Conservation (phyloP, 2,113 vertebrate species). For the Gavia stellata region DNA sequence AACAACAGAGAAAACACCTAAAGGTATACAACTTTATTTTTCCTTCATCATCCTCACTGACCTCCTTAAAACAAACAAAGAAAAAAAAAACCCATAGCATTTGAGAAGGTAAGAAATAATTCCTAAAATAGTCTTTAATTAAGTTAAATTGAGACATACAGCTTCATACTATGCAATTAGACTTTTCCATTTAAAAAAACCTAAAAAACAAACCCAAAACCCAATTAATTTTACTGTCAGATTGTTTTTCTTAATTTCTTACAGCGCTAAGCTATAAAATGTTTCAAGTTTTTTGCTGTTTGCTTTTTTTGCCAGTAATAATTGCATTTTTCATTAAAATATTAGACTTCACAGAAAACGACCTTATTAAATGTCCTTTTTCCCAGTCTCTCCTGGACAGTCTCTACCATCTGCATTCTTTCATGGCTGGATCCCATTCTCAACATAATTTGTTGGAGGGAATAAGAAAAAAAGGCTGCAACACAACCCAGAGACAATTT, state of each 20-base stretch:
- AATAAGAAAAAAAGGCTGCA: not conserved
- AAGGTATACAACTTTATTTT: not conserved
- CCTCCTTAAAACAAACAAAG: not conserved
- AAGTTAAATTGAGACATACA: not conserved
- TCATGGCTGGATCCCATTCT: not conserved
- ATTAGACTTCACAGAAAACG: not conserved
- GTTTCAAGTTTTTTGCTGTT: not conserved
- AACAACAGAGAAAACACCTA: not conserved
- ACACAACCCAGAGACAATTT: slow-evolving; percentile 63
- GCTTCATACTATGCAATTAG: not conserved
- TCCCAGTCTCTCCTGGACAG: not conserved
- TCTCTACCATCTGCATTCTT: not conserved
- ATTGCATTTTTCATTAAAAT: not conserved
- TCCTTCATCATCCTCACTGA: not conserved
- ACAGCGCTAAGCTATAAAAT: not conserved
- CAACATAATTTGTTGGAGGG: not conserved
- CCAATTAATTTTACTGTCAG: not conserved
- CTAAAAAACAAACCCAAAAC: not conserved
- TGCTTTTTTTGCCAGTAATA: not conserved
- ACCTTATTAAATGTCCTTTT: not conserved
- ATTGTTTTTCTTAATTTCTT: not conserved
- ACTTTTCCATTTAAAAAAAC: not conserved
- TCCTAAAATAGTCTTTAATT: not conserved
- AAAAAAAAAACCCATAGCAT: not conserved
- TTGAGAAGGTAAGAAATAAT: not conserved